A percentile compares a stretch with the other conserved stretches of the same genome.
Evolutionary conservation across 2,113 vertebrate genomes (phyloP).

Genomic region (Cyanistes caeruleus): DNA sequence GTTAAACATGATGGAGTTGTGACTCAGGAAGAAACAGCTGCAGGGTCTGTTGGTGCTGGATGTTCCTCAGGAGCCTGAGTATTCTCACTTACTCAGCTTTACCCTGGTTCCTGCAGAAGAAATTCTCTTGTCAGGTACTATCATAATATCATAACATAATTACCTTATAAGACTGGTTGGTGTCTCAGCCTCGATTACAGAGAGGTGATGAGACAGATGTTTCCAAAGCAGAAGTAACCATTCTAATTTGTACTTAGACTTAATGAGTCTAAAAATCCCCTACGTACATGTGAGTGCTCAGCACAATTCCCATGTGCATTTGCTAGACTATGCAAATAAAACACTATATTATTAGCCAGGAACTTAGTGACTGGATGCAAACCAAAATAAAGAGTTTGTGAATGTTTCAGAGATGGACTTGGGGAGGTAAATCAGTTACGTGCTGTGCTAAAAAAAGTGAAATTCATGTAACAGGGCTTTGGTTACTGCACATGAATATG

Average conservation of each 20-base stretch:
- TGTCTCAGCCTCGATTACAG: not conserved
- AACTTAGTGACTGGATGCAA: not conserved
- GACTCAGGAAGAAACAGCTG: not conserved
- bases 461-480: not conserved
- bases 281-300: not conserved
- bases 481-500: not conserved
- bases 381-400: not conserved
- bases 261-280: constrained; percentile 31
- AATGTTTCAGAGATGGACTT: not conserved
- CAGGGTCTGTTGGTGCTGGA: not conserved
- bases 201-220: not conserved
- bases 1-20: fast-evolving
- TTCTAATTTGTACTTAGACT: constrained; percentile 21
- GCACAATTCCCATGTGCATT: constrained; percentile 35
- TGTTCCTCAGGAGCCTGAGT: not conserved
- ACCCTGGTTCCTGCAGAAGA: not conserved
- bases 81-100: not conserved
- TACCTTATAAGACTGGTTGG: not conserved
- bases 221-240: constrained; percentile 64
- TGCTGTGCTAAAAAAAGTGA: not conserved
- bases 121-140: not conserved
- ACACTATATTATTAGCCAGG: not conserved
- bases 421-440: not conserved
- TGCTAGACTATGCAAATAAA: constrained; percentile 64
- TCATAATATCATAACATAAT: fast-evolving